phyloP scores from a whole-genome alignment of 2,797 vertebrate genomes.

The Otolemur crassicaudatus region DNA sequence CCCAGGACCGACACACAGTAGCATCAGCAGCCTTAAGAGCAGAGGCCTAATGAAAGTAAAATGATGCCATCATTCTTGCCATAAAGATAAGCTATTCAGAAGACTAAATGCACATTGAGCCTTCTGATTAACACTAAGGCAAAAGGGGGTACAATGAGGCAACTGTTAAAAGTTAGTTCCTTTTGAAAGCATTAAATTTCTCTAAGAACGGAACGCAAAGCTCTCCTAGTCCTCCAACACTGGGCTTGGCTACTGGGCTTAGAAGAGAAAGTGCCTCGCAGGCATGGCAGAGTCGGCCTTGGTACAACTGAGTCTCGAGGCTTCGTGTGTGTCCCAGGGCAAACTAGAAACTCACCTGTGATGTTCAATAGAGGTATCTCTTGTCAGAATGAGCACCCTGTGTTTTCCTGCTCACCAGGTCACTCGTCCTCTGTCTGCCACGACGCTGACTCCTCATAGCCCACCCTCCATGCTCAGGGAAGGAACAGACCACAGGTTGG shows the following conservation, averaged over 20 bases:
- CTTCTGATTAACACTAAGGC: background rate
- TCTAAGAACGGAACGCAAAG: background rate
- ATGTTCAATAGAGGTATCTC: background rate
- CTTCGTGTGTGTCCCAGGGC: background rate
- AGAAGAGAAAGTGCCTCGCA: background rate
- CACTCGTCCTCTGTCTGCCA: background rate
- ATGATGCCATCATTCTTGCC: background rate
- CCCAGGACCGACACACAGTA: background rate
- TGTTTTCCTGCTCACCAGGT: background rate
- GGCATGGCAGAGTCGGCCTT: background rate
- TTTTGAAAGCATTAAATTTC: conserved; percentile 25
- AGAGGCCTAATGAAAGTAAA: background rate
- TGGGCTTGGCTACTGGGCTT: background rate
- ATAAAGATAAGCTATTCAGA: background rate
- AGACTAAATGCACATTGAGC: background rate
- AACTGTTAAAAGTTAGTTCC: background rate
- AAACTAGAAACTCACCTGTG: background rate
- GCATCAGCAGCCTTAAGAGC: background rate
- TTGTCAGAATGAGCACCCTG: background rate
- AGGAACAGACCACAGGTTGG: background rate
- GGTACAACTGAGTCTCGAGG: background rate
- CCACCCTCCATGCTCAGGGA: background rate
- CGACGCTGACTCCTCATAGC: too few relatives aligned
- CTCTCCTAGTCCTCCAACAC: background rate
- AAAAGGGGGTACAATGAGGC: background rate